These are phyloP conservation scores for Rhynchonycteris naso DNA, from an alignment of 2,797 vertebrate species.

Conservation along the genomic window DNA sequence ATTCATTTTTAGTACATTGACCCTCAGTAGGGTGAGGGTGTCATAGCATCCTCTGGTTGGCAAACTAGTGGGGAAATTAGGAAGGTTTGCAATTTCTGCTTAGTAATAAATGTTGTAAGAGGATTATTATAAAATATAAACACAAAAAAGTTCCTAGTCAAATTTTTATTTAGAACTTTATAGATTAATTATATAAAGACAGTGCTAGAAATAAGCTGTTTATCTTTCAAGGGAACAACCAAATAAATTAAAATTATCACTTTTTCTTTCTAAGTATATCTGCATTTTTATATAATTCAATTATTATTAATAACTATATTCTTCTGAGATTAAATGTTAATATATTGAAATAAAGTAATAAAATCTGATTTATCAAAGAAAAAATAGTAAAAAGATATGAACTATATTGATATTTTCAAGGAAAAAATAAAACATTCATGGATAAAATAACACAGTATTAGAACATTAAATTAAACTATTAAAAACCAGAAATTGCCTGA, in stretches of 20 bases:
- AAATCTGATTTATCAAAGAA: not conserved
- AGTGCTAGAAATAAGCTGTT: not conserved
- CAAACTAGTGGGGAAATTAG: not conserved
- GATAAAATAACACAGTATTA: not conserved
- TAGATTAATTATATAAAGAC: not conserved
- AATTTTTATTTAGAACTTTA: not conserved
- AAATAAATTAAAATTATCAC: not conserved
- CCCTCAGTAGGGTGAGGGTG: not conserved
- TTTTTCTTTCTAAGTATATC: not conserved
- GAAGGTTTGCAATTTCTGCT: not conserved
- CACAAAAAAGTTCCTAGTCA: not conserved
- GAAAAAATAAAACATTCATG: not conserved
- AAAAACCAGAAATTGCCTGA: not conserved
- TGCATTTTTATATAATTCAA: not conserved
- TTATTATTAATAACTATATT: not conserved
- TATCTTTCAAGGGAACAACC: not conserved
- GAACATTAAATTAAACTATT: not conserved
- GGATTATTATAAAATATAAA: not conserved
- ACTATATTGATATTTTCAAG: not conserved
- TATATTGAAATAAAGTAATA: conserved; percentile 2
- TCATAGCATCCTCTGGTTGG: not conserved
- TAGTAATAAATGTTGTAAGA: not conserved
- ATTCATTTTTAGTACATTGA: not conserved
- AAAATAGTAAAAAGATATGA: not conserved
- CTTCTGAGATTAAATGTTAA: not conserved